Percentiles rank a stretch among this genome's conserved stretches.
Evolutionary conservation across 2,888 invertebrate species (phyloP).

Genomic region (Megaustenia siamemsis): DNA sequence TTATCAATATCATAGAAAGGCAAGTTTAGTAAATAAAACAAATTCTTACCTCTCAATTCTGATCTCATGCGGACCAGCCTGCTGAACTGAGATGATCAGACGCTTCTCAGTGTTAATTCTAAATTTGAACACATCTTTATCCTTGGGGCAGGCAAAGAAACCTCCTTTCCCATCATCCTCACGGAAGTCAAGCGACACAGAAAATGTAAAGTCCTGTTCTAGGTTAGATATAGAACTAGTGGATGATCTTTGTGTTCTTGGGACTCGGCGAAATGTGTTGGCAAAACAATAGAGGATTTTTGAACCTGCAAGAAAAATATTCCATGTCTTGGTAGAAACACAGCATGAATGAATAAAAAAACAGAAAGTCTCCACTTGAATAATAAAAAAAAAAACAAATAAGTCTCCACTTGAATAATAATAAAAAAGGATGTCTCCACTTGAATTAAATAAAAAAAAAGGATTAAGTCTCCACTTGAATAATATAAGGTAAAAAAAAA

Average conservation of each 20-base stretch:
- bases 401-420: no score
- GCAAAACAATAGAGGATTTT: conserved; percentile 88
- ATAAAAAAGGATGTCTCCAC: no score
- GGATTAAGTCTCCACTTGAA: no score
- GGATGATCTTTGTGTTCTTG: conserved; percentile 78
- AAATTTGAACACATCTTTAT: conserved; percentile 83
- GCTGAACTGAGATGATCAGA: conserved; percentile 89
- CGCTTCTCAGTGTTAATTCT: conserved; percentile 91
- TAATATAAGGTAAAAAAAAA: no score
- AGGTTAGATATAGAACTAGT: conserved; percentile 23
- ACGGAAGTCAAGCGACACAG: conserved; percentile 93
- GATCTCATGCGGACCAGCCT: conserved; percentile 82
- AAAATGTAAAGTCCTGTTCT: conserved; percentile 88
- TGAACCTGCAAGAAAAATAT: conserved; percentile 82
- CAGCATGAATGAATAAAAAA: no score
- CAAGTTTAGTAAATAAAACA: no score
- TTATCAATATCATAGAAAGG: no score
- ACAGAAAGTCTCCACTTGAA: no score
- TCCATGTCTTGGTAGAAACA: no score
- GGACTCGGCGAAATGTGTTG: conserved; percentile 94
- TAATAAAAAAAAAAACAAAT: no score
- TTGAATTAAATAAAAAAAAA: no score
- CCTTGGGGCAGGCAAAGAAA: conserved; percentile 89
- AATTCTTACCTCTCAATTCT: conserved; percentile 86
- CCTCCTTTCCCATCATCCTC: conserved; percentile 79